phyloP scores from a whole-genome alignment of 1,140 invertebrate genomes.

The Limonius californicus region DNA sequence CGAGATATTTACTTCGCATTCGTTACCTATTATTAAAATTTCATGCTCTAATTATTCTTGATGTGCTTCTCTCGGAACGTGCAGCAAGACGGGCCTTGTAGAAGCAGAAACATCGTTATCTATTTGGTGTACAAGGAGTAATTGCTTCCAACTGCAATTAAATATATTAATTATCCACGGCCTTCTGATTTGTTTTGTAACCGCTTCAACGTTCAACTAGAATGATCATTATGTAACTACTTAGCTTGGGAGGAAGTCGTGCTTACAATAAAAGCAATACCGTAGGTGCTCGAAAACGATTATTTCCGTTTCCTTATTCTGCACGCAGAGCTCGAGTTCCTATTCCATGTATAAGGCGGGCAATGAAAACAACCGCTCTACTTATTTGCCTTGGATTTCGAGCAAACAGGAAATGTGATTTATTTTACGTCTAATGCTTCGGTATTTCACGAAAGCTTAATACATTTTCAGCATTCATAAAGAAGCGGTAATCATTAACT shows the following conservation, averaged over 20 bases:
- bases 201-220: not conserved
- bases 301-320: slow-evolving; percentile 12
- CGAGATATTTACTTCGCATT: not conserved
- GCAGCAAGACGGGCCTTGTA: too few relatives aligned
- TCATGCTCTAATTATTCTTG: slow-evolving; percentile 1
- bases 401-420: too few relatives aligned
- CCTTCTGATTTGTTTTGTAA: not conserved
- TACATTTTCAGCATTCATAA: too few relatives aligned
- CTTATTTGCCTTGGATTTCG: too few relatives aligned
- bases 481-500: too few relatives aligned
- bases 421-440: too few relatives aligned
- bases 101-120: too few relatives aligned
- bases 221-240: slow-evolving; percentile 5
- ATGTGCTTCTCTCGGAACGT: not conserved
- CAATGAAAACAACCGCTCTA: not conserved
- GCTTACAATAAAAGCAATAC: slow-evolving; percentile 1
- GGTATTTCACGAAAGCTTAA: too few relatives aligned
- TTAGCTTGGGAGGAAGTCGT: not conserved
- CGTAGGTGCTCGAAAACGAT: not conserved
- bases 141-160: not conserved
- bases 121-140: not conserved
- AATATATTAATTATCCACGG: not conserved
- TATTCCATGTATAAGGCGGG: not conserved
- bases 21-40: not conserved
- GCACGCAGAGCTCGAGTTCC: not conserved